These are phyloP conservation scores for Corbicula japonica DNA, from an alignment of 2,888 invertebrate genomes.

Conservation along the genomic window DNA sequence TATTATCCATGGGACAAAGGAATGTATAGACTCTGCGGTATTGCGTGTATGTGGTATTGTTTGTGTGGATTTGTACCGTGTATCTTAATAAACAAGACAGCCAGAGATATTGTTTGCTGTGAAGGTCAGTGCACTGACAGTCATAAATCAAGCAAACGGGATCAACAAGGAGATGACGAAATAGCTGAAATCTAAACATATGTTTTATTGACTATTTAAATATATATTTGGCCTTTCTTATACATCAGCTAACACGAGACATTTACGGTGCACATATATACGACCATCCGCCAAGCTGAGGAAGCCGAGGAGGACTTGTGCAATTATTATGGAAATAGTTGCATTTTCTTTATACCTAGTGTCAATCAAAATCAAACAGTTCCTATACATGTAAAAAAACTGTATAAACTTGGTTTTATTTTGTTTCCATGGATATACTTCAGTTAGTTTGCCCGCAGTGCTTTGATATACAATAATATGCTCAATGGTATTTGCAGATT, in stretches of 20 bases:
- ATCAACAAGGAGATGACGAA: conserved; percentile 19
- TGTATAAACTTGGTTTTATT: too few species aligned
- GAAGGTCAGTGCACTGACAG: conserved; percentile 52
- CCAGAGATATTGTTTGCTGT: conserved; percentile 58
- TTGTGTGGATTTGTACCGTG: conserved; percentile 52
- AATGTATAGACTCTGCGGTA: conserved; percentile 47
- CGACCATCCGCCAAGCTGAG: neutral
- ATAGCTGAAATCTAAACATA: conserved; percentile 16
- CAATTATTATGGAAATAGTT: neutral
- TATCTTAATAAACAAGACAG: conserved; percentile 40
- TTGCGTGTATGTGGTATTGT: conserved; percentile 67
- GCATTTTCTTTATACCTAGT: neutral
- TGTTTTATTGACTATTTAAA: neutral
- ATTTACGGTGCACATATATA: neutral
- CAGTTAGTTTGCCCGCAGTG: too few species aligned
- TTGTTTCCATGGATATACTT: too few species aligned
- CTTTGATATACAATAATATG: too few species aligned
- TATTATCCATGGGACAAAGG: conserved; percentile 73
- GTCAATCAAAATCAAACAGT: neutral
- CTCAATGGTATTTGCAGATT: too few species aligned
- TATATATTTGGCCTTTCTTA: neutral
- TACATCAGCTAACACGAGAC: neutral
- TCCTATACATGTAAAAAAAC: too few species aligned
- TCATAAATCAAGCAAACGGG: conserved; percentile 14
- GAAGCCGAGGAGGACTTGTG: neutral